Conservation (phyloP, 2,888 invertebrate genomes). For the Dicyrtoma fusca region DNA sequence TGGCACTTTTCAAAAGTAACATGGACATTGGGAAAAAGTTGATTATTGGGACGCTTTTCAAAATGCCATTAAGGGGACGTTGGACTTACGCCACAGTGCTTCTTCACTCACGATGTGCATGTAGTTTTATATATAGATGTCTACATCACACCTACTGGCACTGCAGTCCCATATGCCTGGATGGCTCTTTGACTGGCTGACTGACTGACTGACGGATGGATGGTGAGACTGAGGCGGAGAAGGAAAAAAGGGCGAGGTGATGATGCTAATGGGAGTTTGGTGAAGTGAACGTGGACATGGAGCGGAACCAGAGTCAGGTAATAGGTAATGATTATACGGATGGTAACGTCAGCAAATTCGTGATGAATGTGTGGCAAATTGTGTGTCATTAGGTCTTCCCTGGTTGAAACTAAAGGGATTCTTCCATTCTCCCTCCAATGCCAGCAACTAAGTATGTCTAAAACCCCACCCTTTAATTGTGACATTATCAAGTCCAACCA, state of each 20-base stretch:
- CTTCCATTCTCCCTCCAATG: not conserved
- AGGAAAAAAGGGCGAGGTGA: conserved; percentile 10
- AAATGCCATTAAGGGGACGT: too few species aligned
- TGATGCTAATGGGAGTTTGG: conserved; percentile 36
- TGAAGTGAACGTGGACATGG: conserved; percentile 22
- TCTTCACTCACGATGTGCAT: too few species aligned
- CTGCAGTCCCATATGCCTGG: too few species aligned
- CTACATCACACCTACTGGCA: too few species aligned
- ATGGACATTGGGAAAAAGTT: too few species aligned
- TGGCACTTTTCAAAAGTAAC: too few species aligned
- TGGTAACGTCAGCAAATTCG: conserved; percentile 35
- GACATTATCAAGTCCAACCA: conserved; percentile 31
- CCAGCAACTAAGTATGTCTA: not conserved
- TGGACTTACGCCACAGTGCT: too few species aligned
- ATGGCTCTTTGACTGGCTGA: not conserved
- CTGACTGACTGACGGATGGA: not conserved
- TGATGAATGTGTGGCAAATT: conserved; percentile 36
- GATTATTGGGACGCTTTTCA: too few species aligned
- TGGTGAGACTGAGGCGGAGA: conserved; percentile 5
- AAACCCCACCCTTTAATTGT: conserved; percentile 36
- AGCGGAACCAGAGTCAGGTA: conserved; percentile 35
- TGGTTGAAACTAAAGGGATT: conserved; percentile 5
- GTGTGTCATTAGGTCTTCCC: conserved; percentile 30
- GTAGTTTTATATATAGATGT: too few species aligned
- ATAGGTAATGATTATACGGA: conserved; percentile 35